phyloP scores from a whole-genome alignment of 1,140 invertebrate species.

The Copidosoma floridanum region DNA sequence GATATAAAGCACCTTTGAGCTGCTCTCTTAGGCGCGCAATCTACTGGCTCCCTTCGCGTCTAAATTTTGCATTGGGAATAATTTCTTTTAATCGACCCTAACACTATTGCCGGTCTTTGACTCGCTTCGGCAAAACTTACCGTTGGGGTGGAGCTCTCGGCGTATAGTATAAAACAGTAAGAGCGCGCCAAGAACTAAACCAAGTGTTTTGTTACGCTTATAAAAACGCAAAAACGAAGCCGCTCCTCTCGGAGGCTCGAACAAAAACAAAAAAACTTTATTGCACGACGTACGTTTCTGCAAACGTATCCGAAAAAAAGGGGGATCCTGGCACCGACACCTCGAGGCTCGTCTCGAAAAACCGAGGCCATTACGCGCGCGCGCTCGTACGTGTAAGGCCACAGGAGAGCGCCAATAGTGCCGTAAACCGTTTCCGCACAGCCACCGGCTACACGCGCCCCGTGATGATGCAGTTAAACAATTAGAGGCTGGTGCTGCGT shows the following conservation, averaged over 20 bases:
- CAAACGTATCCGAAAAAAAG: conserved; percentile 1
- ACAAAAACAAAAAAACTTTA: not conserved
- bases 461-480: conserved; percentile 23
- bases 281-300: not conserved
- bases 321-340: not conserved
- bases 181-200: not conserved
- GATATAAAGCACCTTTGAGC: conserved; percentile 36
- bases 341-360: conserved; percentile 19
- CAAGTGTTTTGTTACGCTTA: conserved; percentile 2
- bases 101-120: too few species aligned
- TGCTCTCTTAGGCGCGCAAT: conserved; percentile 41
- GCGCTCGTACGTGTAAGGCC: too few species aligned
- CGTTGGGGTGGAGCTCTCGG: too few species aligned
- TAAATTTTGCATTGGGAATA: too few species aligned
- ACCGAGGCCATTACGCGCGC: too few species aligned
- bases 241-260: too few species aligned
- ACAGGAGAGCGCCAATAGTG: too few species aligned
- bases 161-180: too few species aligned
- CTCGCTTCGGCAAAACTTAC: too few species aligned
- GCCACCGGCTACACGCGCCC: conserved; percentile 17
- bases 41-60: too few species aligned
- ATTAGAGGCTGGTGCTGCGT: too few species aligned
- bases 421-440: conserved; percentile 21
- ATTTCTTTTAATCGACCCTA: too few species aligned
- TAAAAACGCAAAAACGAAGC: not conserved